Evolutionary conservation across 1,140 invertebrate genomes (phyloP).

Genomic region (Euura saliciscinereae): DNA sequence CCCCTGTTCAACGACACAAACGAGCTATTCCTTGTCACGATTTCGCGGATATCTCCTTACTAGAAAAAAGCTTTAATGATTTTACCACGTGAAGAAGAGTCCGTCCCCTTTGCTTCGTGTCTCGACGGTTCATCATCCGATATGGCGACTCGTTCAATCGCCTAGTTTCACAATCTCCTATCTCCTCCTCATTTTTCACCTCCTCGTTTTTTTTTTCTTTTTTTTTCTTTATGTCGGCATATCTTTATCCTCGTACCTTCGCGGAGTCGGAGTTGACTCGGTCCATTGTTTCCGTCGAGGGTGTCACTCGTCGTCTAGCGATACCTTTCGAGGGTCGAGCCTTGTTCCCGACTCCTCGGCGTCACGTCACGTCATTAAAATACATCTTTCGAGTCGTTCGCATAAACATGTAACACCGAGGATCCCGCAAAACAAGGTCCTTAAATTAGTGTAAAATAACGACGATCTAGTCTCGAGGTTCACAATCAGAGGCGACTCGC

Average conservation of each 20-base stretch:
- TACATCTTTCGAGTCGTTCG: not conserved
- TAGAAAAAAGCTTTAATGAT: not conserved
- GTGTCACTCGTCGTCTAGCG: not conserved
- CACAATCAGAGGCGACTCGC: no score
- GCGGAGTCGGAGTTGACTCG: no score
- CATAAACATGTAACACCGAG: no score
- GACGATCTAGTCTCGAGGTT: no score
- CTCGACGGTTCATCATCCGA: no score
- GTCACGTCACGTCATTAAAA: not conserved
- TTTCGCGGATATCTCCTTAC: not conserved
- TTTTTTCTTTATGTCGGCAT: not conserved
- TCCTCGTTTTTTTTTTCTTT: not conserved
- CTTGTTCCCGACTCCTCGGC: no score
- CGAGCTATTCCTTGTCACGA: not conserved
- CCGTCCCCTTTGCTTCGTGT: no score
- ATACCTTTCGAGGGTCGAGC: not conserved
- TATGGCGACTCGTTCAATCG: no score
- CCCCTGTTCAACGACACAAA: not conserved
- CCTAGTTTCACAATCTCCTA: not conserved
- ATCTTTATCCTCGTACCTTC: no score
- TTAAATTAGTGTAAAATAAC: no score
- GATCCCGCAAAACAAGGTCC: no score
- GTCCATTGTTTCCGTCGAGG: not conserved
- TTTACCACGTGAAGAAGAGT: no score
- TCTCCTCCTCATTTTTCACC: not conserved